Percentiles rank a stretch among this genome's conserved stretches.
Conservation (phyloP, 2,888 invertebrate species). For the Rhodophaea formosa region DNA sequence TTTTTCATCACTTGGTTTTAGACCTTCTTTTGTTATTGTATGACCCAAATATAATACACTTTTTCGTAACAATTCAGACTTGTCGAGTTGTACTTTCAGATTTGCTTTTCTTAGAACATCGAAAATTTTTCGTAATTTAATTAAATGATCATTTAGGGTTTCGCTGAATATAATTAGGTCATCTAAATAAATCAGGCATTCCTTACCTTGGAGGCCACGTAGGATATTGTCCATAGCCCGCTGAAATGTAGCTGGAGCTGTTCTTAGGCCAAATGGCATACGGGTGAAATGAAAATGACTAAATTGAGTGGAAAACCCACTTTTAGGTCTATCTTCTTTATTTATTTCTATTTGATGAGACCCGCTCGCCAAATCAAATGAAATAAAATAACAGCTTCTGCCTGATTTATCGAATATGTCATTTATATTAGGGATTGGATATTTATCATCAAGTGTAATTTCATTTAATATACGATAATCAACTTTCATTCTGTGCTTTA, state of each 20-base stretch:
- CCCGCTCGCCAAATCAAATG: slow-evolving; percentile 35
- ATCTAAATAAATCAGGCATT: slow-evolving; percentile 46
- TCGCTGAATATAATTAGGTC: too few species aligned
- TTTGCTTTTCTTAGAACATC: too few species aligned
- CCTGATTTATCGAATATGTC: slow-evolving; percentile 30
- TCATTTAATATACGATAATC: slow-evolving; percentile 35
- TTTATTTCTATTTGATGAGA: slow-evolving; percentile 37
- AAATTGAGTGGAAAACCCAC: slow-evolving; percentile 31
- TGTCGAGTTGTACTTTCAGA: too few species aligned
- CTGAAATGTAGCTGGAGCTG: slow-evolving; percentile 54
- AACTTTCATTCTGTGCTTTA: slow-evolving; percentile 37
- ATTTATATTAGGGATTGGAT: slow-evolving; percentile 27
- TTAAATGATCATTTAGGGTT: too few species aligned
- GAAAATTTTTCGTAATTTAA: too few species aligned
- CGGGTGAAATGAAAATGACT: slow-evolving; percentile 35
- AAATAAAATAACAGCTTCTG: slow-evolving; percentile 33
- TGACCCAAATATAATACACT: too few species aligned
- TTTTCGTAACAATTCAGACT: too few species aligned
- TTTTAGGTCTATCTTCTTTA: slow-evolving; percentile 30
- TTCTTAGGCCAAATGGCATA: slow-evolving; percentile 36
- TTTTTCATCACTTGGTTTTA: too few species aligned
- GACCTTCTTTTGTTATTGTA: too few species aligned
- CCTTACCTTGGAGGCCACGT: slow-evolving; percentile 38
- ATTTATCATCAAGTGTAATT: slow-evolving; percentile 38
- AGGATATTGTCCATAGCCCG: slow-evolving; percentile 49